Conservation (phyloP, 2,888 invertebrate species). For the Heliconius aoede region DNA sequence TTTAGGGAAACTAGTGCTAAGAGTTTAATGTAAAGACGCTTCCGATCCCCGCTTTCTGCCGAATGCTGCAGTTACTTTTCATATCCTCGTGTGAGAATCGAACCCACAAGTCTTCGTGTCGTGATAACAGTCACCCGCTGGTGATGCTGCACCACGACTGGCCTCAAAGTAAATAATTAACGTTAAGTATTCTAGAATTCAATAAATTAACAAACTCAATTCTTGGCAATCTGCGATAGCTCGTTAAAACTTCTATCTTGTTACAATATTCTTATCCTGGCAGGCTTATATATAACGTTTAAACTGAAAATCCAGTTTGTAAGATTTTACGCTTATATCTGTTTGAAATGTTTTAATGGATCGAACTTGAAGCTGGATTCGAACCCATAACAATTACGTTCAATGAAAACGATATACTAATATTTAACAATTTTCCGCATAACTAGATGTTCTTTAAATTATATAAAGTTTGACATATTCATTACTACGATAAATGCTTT, state of each 20-base stretch:
- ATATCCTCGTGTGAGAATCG: not conserved
- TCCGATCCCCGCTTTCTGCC: not conserved
- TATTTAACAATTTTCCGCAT: not conserved
- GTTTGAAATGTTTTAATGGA: not conserved
- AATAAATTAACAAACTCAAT: slow-evolving; percentile 11
- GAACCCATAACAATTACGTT: no score
- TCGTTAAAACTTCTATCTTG: slow-evolving; percentile 36
- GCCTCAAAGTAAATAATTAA: not conserved
- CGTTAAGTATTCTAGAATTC: not conserved
- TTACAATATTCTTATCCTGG: slow-evolving; percentile 35
- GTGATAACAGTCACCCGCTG: not conserved
- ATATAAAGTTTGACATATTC: not conserved
- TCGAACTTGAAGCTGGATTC: no score
- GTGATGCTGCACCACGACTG: not conserved
- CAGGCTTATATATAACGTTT: slow-evolving; percentile 23
- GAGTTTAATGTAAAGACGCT: not conserved
- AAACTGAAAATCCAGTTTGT: slow-evolving; percentile 8
- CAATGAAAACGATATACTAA: no score
- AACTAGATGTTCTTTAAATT: not conserved
- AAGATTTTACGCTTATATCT: slow-evolving; percentile 25
- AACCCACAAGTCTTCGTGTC: no score
- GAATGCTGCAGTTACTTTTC: no score
- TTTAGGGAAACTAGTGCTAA: no score
- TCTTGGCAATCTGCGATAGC: slow-evolving; percentile 14
- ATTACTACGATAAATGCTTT: not conserved